Evolutionary conservation across 2,888 invertebrate species (phyloP).

Genomic region (Amphipyra tragopoginis): DNA sequence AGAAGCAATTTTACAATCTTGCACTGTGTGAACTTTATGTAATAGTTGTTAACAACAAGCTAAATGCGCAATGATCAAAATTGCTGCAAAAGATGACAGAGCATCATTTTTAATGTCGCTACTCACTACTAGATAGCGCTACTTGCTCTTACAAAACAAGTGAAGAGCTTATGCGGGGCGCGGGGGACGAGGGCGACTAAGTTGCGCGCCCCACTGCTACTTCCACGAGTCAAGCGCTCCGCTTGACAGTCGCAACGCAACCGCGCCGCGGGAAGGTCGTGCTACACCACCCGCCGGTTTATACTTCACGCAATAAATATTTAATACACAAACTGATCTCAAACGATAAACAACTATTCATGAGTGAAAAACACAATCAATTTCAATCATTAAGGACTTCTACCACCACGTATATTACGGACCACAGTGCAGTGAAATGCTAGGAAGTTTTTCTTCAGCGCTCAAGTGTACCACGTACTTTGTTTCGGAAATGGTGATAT

Average conservation of each 20-base stretch:
- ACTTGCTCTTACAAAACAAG: conserved; percentile 61
- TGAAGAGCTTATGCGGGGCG: conserved; percentile 73
- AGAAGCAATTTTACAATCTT: too few relatives aligned
- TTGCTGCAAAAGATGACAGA: neutral
- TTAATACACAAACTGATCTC: conserved; percentile 82
- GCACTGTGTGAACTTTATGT: neutral
- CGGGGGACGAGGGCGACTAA: conserved; percentile 73
- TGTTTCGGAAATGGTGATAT: conserved; percentile 90
- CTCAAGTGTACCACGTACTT: conserved; percentile 85
- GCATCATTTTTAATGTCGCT: conserved; percentile 53
- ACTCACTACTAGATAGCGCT: conserved; percentile 79
- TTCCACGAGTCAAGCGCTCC: conserved; percentile 80
- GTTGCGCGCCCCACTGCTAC: conserved; percentile 85
- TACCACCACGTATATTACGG: conserved; percentile 62
- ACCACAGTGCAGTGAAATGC: conserved; percentile 87
- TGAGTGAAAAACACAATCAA: conserved; percentile 72
- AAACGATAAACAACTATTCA: conserved; percentile 70
- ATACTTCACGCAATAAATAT: conserved; percentile 84
- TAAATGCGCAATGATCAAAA: neutral
- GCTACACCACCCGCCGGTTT: conserved; percentile 75
- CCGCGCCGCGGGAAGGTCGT: conserved; percentile 80
- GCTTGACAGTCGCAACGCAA: conserved; percentile 85
- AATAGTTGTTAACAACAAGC: neutral
- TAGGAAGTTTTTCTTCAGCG: conserved; percentile 84
- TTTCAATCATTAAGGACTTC: conserved; percentile 66